Percentiles rank a stretch among this genome's conserved stretches.
phyloP scores from a whole-genome alignment of 2,888 invertebrate genomes.

The Hirtodrosophila trivittata region DNA sequence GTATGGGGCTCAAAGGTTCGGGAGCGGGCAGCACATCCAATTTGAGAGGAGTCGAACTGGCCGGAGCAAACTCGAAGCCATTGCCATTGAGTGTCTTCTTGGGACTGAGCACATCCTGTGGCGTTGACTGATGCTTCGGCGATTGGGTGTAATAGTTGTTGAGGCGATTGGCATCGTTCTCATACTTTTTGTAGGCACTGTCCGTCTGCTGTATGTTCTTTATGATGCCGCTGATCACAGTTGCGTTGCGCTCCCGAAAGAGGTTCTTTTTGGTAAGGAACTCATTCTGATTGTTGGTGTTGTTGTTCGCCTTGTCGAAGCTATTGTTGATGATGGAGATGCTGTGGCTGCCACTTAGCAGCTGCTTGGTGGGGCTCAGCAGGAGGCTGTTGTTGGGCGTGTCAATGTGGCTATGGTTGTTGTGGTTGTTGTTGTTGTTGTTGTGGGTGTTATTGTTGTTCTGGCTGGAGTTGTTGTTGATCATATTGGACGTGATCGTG shows the following conservation, averaged over 20 bases:
- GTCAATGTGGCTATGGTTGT: slow-evolving; percentile 47
- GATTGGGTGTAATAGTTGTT: slow-evolving; percentile 82
- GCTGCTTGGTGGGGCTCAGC: slow-evolving; percentile 78
- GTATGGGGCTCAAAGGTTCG: slow-evolving; percentile 61
- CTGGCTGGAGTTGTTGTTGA: slow-evolving; percentile 65
- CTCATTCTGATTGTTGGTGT: slow-evolving; percentile 71
- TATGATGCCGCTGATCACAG: slow-evolving; percentile 82
- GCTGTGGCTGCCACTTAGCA: slow-evolving; percentile 76
- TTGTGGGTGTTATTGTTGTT: slow-evolving; percentile 57
- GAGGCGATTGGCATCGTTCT: slow-evolving; percentile 83
- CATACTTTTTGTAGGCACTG: slow-evolving; percentile 82
- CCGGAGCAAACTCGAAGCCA: slow-evolving; percentile 61
- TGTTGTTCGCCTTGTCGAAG: slow-evolving; percentile 76
- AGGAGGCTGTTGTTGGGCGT: slow-evolving; percentile 71
- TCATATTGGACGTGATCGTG: slow-evolving; percentile 38
- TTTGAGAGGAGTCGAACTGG: slow-evolving; percentile 52
- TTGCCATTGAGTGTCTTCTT: slow-evolving; percentile 76
- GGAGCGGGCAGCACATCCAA: slow-evolving; percentile 50
- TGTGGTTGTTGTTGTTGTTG: slow-evolving; percentile 44
- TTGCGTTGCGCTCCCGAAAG: slow-evolving; percentile 81
- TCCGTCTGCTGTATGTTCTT: slow-evolving; percentile 80
- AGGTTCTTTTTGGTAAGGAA: slow-evolving; percentile 83
- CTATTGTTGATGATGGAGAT: slow-evolving; percentile 80
- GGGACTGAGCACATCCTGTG: slow-evolving; percentile 66
- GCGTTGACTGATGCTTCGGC: slow-evolving; percentile 75